Percentiles rank a stretch among this genome's conserved stretches.
phyloP scores from a whole-genome alignment of 2,888 invertebrate genomes.

The Baronia brevicornis region DNA sequence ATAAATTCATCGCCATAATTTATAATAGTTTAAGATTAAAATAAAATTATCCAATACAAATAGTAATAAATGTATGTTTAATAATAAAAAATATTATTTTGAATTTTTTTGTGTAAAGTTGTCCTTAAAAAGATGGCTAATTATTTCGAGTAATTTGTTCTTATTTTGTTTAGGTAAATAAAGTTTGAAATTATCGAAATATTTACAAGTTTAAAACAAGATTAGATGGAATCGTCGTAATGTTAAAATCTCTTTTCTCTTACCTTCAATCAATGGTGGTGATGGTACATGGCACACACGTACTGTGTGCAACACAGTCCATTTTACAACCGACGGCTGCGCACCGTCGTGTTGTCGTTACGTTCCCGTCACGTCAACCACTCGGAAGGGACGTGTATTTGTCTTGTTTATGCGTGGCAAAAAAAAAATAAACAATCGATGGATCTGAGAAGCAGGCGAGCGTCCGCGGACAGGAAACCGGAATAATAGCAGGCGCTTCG shows the following conservation, averaged over 20 bases:
- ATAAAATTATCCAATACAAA: no score
- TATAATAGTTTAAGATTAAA: no score
- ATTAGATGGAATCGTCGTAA: no score
- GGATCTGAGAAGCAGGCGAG: constrained; percentile 61
- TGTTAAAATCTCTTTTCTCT: constrained; percentile 15
- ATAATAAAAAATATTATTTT: no score
- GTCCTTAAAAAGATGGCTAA: no score
- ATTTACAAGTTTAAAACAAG: no score
- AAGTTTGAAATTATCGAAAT: no score
- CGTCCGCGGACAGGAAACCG: constrained; percentile 71
- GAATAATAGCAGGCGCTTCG: constrained; percentile 65
- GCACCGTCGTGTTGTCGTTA: constrained; percentile 23
- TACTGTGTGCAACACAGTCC: constrained; percentile 18
- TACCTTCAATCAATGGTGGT: constrained; percentile 26
- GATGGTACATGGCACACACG: constrained; percentile 20
- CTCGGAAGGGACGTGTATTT: constrained; percentile 52
- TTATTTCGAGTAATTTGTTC: no score
- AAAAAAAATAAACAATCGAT: constrained; percentile 73
- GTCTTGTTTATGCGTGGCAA: constrained; percentile 45
- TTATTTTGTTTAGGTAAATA: no score
- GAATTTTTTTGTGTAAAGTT: no score
- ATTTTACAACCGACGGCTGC: constrained; percentile 25
- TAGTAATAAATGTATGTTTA: no score
- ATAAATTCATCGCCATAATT: no score
- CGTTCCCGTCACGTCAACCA: constrained; percentile 37